phyloP scores from a whole-genome alignment of 2,113 vertebrate genomes.

The Ramphastos sulfuratus region DNA sequence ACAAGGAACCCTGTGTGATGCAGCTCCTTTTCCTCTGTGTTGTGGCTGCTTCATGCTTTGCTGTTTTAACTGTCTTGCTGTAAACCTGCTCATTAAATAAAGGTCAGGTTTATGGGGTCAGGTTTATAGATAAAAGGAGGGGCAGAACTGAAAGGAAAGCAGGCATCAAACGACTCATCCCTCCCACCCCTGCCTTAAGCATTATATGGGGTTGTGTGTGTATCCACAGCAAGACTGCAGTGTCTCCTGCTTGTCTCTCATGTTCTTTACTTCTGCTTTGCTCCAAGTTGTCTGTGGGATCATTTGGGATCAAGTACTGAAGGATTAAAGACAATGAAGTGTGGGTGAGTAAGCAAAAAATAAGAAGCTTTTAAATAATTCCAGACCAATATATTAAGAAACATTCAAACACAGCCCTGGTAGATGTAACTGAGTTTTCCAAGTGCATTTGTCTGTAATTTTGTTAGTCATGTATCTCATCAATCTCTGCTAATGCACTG shows the following conservation, averaged over 20 bases:
- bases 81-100: neutral
- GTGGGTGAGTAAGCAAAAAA: neutral
- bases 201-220: neutral
- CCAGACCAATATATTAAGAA: neutral
- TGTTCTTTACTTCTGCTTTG: neutral
- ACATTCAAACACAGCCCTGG: neutral
- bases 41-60: neutral
- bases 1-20: neutral
- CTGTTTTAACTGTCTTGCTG: neutral
- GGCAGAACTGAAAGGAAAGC: neutral
- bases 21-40: neutral
- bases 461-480: neutral
- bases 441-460: neutral
- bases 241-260: neutral
- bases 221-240: neutral
- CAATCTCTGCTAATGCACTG: neutral
- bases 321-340: neutral
- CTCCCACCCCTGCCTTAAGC: rapidly evolving
- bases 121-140: neutral
- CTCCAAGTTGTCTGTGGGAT: neutral
- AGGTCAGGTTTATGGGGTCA: neutral
- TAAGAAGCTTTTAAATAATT: neutral
- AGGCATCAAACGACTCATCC: neutral
- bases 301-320: neutral
- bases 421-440: neutral